phyloP scores from a whole-genome alignment of 2,888 invertebrate genomes.

The Clusia tigrina region DNA sequence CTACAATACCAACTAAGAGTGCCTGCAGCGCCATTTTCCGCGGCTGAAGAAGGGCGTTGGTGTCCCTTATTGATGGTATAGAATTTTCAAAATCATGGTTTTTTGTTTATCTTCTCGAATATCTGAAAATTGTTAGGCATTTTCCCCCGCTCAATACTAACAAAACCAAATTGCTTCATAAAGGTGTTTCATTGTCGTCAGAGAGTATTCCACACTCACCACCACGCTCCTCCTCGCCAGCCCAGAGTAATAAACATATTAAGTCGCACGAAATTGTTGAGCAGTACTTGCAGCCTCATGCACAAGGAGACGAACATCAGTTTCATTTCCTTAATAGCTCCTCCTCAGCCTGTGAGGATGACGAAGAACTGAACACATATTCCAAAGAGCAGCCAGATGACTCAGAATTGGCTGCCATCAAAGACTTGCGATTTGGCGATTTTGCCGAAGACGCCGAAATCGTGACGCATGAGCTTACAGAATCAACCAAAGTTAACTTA shows the following conservation, averaged over 20 bases:
- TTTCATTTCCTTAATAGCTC: constrained; percentile 57
- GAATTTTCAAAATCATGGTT: too few relatives aligned
- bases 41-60: too few relatives aligned
- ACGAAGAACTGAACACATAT: constrained; percentile 33
- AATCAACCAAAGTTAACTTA: constrained; percentile 20
- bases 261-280: constrained; percentile 50
- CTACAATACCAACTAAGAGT: too few relatives aligned
- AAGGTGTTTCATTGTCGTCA: constrained; percentile 29
- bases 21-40: too few relatives aligned
- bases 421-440: not conserved
- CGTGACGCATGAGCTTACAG: constrained; percentile 11
- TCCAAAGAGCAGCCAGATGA: constrained; percentile 26
- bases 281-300: constrained; percentile 44
- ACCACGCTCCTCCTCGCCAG: constrained; percentile 9
- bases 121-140: too few relatives aligned
- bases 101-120: too few relatives aligned
- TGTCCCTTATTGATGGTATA: too few relatives aligned
- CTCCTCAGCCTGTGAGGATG: constrained; percentile 54
- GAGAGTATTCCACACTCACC: too few relatives aligned
- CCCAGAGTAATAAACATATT: constrained; percentile 37
- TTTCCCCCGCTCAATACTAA: too few relatives aligned
- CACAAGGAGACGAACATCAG: constrained; percentile 43
- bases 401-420: constrained; percentile 14
- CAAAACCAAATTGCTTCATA: too few relatives aligned
- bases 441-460: not conserved